Percentiles rank a stretch among this genome's conserved stretches.
Evolutionary conservation across 2,113 vertebrate genomes (phyloP).

Genomic region (Alexandromys fortis): DNA sequence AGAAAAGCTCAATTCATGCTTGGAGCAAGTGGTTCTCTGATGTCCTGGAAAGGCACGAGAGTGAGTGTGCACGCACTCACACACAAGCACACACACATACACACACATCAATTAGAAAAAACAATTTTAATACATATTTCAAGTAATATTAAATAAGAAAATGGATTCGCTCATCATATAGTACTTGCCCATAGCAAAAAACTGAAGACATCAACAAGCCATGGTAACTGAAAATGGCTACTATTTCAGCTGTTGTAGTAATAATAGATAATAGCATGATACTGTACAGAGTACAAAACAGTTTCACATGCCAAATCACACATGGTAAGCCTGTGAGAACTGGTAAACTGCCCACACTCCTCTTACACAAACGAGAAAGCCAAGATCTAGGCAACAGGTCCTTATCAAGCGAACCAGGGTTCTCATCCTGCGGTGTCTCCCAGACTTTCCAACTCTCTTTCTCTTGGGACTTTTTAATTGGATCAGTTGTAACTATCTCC

Average conservation of each 20-base stretch:
- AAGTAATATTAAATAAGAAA: neutral
- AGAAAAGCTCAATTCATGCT: neutral
- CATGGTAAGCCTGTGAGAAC: neutral
- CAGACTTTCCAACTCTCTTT: neutral
- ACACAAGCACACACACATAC: neutral
- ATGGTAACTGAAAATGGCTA: conserved; percentile 13
- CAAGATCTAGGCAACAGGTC: neutral
- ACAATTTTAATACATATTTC: neutral
- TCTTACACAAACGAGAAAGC: neutral
- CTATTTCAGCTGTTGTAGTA: conserved; percentile 2
- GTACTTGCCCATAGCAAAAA: neutral
- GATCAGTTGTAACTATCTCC: neutral
- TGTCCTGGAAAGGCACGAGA: neutral
- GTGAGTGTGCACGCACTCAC: neutral
- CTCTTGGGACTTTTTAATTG: neutral
- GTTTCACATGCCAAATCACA: neutral
- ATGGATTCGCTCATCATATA: neutral
- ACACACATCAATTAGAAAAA: neutral
- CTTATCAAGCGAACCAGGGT: neutral
- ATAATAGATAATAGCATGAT: neutral
- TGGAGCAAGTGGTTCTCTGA: neutral
- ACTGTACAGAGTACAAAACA: neutral
- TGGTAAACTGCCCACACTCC: neutral
- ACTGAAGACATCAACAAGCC: neutral
- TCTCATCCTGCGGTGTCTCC: neutral